Evolutionary conservation across 2,113 vertebrate species (phyloP), one percentile per base, ranked within the genome.

Genomic region (Peromyscus polionotus): DNA sequence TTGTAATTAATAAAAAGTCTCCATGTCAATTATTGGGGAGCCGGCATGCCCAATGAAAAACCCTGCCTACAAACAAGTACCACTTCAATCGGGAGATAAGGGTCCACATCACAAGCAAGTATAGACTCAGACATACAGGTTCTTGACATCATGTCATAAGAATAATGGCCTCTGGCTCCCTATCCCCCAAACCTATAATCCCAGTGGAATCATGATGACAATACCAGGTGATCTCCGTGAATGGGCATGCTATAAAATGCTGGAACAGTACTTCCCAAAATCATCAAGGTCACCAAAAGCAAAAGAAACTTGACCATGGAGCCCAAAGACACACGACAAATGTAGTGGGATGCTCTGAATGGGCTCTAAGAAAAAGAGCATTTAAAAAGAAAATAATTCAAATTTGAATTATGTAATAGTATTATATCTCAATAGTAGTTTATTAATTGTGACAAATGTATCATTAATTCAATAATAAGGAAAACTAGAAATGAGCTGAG

Each of bases 221-320:
- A 26, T 9, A 76, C 22, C 48, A 77, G 24, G 24, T 36, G 89
- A 75, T 73, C 54, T 14, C 48, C 65, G 61, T 9, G 19, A 76
- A 1, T 36, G 31, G 76, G 13, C 26, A 70, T 36, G 12, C 36
- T 26, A 72, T 19, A 72, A 90, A 79, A 94, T 51, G 73, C 19
- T 59, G 59, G 7, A 93, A 24, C 10, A 70, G n/a, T 22, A 17
- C 36, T 77, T 45, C 68, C 80, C 51, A 36, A 92, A 80, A 76
- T 22, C 72, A 10, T 68, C 26, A 87, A 84, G n/a, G 12, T 85
- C 59, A 76, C 79, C 33, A 13, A 72, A 83, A 90, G 61, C 61
- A 94, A 91, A 48, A 24, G 42, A 70, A 94, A 5, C 67, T 77
- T 96, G 26, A 42, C n/a, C 77, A 90, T 87, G 81, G 42, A 93